Percentiles rank a stretch among this genome's conserved stretches.
phyloP scores from a whole-genome alignment of 2,113 vertebrate species.

The Lichenostomus cassidix region DNA sequence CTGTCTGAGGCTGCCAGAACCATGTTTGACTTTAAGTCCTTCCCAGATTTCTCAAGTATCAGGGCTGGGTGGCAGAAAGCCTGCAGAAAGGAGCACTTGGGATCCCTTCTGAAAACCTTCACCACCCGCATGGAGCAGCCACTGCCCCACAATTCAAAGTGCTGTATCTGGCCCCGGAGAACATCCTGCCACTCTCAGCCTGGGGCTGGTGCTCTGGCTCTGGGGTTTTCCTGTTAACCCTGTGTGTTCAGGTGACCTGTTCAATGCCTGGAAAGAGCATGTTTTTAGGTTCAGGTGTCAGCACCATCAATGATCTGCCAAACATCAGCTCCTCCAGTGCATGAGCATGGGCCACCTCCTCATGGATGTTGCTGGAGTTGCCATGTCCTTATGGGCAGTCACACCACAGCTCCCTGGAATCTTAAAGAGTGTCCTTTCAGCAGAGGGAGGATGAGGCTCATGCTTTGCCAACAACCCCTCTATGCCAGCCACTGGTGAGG shows the following conservation, averaged over 20 bases:
- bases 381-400: neutral
- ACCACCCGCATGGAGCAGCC: neutral
- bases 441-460: rapidly evolving
- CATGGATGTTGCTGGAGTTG: neutral
- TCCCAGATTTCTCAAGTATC: neutral
- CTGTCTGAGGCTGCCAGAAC: neutral
- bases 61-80: neutral
- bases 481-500: neutral
- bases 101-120: neutral
- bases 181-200: neutral
- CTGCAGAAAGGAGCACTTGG: neutral
- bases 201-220: neutral
- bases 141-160: neutral
- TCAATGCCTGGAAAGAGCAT: neutral
- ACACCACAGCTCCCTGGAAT: neutral
- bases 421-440: neutral
- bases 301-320: neutral
- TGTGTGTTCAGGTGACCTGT: neutral
- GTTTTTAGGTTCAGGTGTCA: neutral
- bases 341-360: neutral
- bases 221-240: neutral
- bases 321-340: neutral
- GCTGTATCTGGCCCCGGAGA: neutral
- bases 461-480: neutral
- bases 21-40: neutral